These are phyloP conservation scores for Anarsia innoxiella DNA, from an alignment of 2,888 invertebrate species.

Conservation along the genomic window DNA sequence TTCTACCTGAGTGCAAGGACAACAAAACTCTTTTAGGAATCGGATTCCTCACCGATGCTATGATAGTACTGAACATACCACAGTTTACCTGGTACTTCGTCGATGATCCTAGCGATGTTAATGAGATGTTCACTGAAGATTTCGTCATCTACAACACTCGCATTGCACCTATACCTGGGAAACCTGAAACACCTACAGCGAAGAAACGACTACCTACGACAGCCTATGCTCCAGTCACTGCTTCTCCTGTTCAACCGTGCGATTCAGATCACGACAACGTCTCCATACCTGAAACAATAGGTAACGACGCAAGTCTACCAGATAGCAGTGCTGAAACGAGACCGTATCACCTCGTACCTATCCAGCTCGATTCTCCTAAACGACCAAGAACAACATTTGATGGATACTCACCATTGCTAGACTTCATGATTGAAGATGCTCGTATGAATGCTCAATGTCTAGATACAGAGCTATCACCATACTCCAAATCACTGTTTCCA, in stretches of 20 bases:
- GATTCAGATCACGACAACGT: neutral
- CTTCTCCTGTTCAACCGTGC: neutral
- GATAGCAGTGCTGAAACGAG: neutral
- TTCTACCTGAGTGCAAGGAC: slow-evolving; percentile 19
- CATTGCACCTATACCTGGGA: neutral
- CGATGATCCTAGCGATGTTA: neutral
- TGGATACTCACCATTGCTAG: slow-evolving; percentile 3
- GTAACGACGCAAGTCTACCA: neutral
- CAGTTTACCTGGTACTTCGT: slow-evolving; percentile 4
- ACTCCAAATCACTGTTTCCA: slow-evolving; percentile 1
- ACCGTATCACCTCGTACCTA: neutral
- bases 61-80: slow-evolving; percentile 4
- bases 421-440: slow-evolving; percentile 3
- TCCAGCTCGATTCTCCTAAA: neutral
- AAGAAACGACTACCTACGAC: neutral
- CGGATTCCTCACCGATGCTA: neutral
- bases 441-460: neutral
- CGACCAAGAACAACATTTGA: slow-evolving; percentile 2
- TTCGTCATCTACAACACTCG: slow-evolving; percentile 1
- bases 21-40: slow-evolving; percentile 20
- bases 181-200: neutral
- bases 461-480: slow-evolving; percentile 6
- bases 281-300: neutral
- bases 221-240: neutral
- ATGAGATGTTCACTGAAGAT: neutral